Percentiles rank a stretch among this genome's conserved stretches.
These are phyloP conservation scores for Liposcelis brunnea DNA, from an alignment of 2,888 invertebrate genomes.

Conservation along the genomic window DNA sequence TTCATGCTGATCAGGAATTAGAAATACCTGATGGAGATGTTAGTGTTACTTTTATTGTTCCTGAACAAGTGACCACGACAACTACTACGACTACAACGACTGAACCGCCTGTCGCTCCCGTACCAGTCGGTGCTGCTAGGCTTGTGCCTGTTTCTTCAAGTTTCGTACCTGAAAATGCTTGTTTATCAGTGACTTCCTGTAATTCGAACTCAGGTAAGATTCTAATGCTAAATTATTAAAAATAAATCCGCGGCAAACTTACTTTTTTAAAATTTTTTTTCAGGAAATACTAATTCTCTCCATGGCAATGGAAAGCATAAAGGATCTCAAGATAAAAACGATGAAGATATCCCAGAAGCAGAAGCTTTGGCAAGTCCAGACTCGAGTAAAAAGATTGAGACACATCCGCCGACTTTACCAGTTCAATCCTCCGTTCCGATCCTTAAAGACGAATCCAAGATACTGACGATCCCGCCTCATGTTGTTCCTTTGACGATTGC, in stretches of 20 bases:
- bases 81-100: slow-evolving; percentile 16
- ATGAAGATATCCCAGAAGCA: no score
- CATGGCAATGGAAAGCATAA: slow-evolving; percentile 28
- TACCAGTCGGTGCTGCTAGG: slow-evolving; percentile 3
- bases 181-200: not conserved
- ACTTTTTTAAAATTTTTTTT: slow-evolving; percentile 16
- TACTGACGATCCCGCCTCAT: no score
- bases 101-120: slow-evolving; percentile 16
- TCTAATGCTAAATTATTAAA: no score
- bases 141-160: slow-evolving; percentile 3
- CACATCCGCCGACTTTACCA: no score
- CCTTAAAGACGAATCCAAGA: no score
- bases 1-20: slow-evolving; percentile 49
- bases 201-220: not conserved
- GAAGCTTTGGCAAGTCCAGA: no score
- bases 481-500: no score
- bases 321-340: slow-evolving; percentile 24
- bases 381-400: no score
- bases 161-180: slow-evolving; percentile 7
- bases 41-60: slow-evolving; percentile 24
- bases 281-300: slow-evolving; percentile 13
- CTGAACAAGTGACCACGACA: slow-evolving; percentile 16
- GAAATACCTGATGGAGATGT: slow-evolving; percentile 37
- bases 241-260: no score
- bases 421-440: no score